Base-by-base conservation (phyloP, 2,113 vertebrate species). In the Percina caprodes region DNA sequence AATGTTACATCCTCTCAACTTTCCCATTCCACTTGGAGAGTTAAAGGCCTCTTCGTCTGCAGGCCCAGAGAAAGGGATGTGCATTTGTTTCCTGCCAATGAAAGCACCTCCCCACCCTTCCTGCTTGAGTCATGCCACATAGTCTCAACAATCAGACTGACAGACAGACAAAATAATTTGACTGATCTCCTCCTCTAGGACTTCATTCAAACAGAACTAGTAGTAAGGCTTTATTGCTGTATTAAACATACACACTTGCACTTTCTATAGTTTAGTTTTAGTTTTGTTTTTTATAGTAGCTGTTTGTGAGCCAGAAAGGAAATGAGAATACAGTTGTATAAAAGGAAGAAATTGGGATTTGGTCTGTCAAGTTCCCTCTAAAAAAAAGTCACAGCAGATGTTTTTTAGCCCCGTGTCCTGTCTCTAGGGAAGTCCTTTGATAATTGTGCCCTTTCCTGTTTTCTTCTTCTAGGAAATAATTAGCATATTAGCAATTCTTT, bases 81-180 rank as follows among this genome's bases (percentile, higher is more conserved):
- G 90, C 84, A 88, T 89, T 92, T 89, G 90, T 87, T 90, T 94
- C 88, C 91, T 94, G 93, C 91, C 92, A 93, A 91, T 80, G 89
- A 92, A 92, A 93, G 89, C 10, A 49, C 69, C 84, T 93, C 92
- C 79, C 92, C 92, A 19, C 92, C 92, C 92, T 93, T 93, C 93
- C 92, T 93, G 92, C 86, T 84, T 89, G 90, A 93, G 74, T 93
- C 87, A 89, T 87, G 86, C 90, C 91, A 89, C 90, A 92, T 88
- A 75, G 83, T 83, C 92, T 87, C 63, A 21, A 85, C 84, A 75
- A 54, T 48, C 79, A 51, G 74, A 74, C 74, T 12, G 66, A 59
- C 79, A 46, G 42, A 65, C 68, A 67, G 58, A 86, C 55, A 54
- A 16, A 73, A 54, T 56, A 6, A 75, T 11, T 16, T 30, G 63